phyloP scores from a whole-genome alignment of 2,888 invertebrate genomes.

The Chydorus sphaericus region DNA sequence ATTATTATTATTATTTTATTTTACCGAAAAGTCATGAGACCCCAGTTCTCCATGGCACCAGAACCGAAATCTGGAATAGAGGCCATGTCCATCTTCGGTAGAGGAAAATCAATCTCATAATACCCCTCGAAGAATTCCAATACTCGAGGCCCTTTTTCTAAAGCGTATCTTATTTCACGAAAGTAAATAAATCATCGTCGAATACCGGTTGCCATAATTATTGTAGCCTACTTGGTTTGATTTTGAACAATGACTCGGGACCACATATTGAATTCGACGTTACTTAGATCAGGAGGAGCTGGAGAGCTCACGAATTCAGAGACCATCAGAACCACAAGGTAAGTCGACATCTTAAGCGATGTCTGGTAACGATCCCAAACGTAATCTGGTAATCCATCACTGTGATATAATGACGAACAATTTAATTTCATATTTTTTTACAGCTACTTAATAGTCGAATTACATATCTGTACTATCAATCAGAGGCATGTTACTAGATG shows the following conservation, averaged over 20 bases:
- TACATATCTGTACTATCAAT: not conserved
- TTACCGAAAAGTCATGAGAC: slow-evolving; percentile 61
- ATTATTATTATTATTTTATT: too few species aligned
- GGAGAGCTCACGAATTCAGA: slow-evolving; percentile 31
- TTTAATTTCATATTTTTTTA: not conserved
- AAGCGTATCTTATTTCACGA: too few species aligned
- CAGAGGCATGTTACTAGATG: slow-evolving; percentile 10
- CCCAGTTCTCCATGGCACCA: slow-evolving; percentile 66
- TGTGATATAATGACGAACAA: not conserved
- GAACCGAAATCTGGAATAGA: too few species aligned
- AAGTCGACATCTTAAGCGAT: slow-evolving; percentile 44
- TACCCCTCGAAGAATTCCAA: too few species aligned
- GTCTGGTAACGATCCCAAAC: slow-evolving; percentile 28
- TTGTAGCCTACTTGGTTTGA: not conserved
- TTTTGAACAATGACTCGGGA: not conserved
- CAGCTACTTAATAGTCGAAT: slow-evolving; percentile 28
- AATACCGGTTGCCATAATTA: too few species aligned
- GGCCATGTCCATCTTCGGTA: too few species aligned
- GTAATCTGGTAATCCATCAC: slow-evolving; percentile 23
- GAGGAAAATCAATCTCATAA: too few species aligned
- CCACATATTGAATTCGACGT: slow-evolving; percentile 3
- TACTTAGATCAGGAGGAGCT: slow-evolving; percentile 19
- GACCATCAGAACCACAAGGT: slow-evolving; percentile 35
- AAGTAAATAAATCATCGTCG: too few species aligned
- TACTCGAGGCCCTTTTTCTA: too few species aligned